Evolutionary conservation across 2,113 vertebrate genomes (phyloP).

Genomic region (Psettodes erumei): DNA sequence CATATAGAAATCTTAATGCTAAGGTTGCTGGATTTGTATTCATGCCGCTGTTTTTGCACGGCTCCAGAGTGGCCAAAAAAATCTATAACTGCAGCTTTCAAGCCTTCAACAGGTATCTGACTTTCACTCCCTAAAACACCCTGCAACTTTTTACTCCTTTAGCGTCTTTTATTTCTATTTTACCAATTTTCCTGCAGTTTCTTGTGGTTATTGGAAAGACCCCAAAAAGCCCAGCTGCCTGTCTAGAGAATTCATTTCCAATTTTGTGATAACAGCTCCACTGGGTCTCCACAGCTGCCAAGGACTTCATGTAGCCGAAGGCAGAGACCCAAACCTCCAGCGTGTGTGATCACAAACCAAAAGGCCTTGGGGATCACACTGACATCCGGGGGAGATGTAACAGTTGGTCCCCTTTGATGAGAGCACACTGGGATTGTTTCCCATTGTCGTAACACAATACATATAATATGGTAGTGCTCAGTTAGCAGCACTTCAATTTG

Average conservation of each 20-base stretch:
- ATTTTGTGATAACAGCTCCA: constrained; percentile 12
- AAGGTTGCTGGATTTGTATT: too few relatives aligned
- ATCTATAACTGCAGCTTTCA: too few relatives aligned
- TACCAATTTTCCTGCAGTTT: constrained; percentile 15
- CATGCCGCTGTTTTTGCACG: too few relatives aligned
- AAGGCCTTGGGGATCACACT: constrained; percentile 19
- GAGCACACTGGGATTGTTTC: neutral
- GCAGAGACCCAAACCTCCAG: constrained; percentile 24
- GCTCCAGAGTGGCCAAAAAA: too few relatives aligned
- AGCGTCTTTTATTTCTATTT: neutral
- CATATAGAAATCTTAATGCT: too few relatives aligned
- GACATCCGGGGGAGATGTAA: constrained; percentile 22
- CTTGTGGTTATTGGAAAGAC: constrained; percentile 42
- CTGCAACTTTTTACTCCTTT: neutral
- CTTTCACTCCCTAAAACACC: neutral
- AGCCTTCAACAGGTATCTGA: neutral
- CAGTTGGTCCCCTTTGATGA: neutral
- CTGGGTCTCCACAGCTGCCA: constrained; percentile 29
- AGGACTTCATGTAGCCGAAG: constrained; percentile 17
- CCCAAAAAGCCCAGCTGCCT: constrained; percentile 59
- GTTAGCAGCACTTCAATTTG: constrained; percentile 14
- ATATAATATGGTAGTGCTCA: neutral
- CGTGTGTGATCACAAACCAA: constrained; percentile 25
- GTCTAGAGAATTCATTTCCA: constrained; percentile 24
- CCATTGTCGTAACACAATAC: constrained; percentile 8